These are phyloP conservation scores for Cryptocephalus moraei DNA, from an alignment of 2,888 invertebrate genomes.

Conservation along the genomic window DNA sequence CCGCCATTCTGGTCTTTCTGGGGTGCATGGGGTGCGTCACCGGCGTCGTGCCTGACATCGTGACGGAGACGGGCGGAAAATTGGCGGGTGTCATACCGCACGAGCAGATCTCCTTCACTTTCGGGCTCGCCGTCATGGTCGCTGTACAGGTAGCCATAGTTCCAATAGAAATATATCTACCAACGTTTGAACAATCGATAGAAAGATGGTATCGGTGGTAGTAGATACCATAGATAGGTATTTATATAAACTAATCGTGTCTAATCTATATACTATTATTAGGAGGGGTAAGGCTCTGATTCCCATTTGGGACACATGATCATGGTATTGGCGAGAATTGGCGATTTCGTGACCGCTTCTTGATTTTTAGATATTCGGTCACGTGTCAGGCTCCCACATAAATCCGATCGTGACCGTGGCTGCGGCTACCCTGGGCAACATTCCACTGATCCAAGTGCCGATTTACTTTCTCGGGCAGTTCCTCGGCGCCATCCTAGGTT, in stretches of 20 bases:
- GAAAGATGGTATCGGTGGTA: too few species aligned
- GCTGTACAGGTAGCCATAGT: conserved; percentile 48
- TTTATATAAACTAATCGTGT: too few species aligned
- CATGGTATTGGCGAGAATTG: too few species aligned
- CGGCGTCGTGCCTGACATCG: conserved; percentile 8
- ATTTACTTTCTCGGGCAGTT: conserved; percentile 57
- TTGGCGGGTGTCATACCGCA: conserved; percentile 31
- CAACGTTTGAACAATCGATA: too few species aligned
- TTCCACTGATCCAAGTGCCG: conserved; percentile 44
- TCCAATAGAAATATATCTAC: too few species aligned
- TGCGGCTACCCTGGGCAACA: conserved; percentile 50
- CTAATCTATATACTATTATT: too few species aligned
- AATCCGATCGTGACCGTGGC: conserved; percentile 70
- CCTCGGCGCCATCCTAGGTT: conserved; percentile 57
- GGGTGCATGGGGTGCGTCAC: conserved; percentile 64
- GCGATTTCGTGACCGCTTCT: not conserved
- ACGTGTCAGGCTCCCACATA: conserved; percentile 66
- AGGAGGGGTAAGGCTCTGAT: too few species aligned
- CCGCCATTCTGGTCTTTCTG: conserved; percentile 55
- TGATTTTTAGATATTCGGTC: conserved; percentile 54
- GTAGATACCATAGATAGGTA: too few species aligned
- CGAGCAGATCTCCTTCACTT: conserved; percentile 48
- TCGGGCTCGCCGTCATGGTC: conserved; percentile 61
- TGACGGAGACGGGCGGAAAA: too few species aligned
- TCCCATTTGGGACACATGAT: too few species aligned